Evolutionary conservation across 2,888 invertebrate genomes (phyloP).

Genomic region (Pelosia muscerda): DNA sequence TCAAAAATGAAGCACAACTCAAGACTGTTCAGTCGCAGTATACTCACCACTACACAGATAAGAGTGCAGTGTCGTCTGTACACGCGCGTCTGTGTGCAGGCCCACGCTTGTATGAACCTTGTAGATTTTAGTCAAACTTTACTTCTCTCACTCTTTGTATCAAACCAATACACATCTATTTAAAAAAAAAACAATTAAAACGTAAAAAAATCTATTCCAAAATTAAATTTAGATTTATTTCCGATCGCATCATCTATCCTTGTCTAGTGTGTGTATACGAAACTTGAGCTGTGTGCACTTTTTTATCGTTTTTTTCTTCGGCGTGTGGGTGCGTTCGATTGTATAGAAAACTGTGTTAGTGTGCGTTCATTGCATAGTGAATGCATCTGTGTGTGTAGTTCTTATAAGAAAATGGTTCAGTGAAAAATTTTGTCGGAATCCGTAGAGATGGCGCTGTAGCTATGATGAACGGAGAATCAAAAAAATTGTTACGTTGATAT

Average conservation of each 20-base stretch:
- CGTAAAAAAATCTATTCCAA: constrained; percentile 26
- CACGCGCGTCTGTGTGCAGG: constrained; percentile 68
- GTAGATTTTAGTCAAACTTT: constrained; percentile 77
- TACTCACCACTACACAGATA: constrained; percentile 66
- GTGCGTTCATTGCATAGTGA: constrained; percentile 60
- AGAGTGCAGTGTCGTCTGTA: constrained; percentile 74
- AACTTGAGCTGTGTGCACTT: constrained; percentile 75
- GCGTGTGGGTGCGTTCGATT: constrained; percentile 85
- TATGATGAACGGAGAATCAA: constrained; percentile 70
- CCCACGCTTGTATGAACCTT: constrained; percentile 80
- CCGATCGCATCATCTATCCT: constrained; percentile 44
- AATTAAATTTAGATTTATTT: constrained; percentile 28
- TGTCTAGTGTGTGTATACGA: constrained; percentile 57
- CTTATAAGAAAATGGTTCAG: constrained; percentile 86
- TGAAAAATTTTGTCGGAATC: constrained; percentile 83
- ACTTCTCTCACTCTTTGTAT: constrained; percentile 74
- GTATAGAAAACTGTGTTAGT: constrained; percentile 63
- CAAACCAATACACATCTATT: constrained; percentile 65
- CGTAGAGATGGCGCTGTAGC: constrained; percentile 83
- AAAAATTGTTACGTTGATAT: constrained; percentile 66
- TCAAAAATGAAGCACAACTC: constrained; percentile 39
- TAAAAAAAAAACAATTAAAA: constrained; percentile 26
- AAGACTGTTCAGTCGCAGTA: constrained; percentile 62
- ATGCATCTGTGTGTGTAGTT: constrained; percentile 70
- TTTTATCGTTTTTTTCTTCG: constrained; percentile 85